These are phyloP conservation scores for Riptortus pedestris DNA, from an alignment of 1,140 invertebrate genomes.

Conservation along the genomic window DNA sequence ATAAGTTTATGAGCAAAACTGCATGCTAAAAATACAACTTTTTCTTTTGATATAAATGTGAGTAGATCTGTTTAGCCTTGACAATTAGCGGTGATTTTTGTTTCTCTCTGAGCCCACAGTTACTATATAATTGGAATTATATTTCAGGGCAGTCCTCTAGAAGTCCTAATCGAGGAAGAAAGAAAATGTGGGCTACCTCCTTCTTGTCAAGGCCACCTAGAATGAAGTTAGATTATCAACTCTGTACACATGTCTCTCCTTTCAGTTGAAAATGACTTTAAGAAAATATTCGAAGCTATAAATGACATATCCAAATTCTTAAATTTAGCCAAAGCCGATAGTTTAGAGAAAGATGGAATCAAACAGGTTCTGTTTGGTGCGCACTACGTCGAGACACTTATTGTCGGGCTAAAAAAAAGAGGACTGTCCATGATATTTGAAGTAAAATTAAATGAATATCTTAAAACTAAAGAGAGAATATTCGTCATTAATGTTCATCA, in stretches of 20 bases:
- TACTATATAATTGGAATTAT: no score
- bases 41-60: no score
- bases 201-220: no score
- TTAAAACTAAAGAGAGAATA: background rate
- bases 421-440: background rate
- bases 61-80: no score
- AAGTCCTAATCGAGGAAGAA: no score
- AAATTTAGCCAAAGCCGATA: background rate
- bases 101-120: no score
- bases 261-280: background rate
- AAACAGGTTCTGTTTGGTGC: background rate
- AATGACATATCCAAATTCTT: constrained; percentile 2
- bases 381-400: background rate
- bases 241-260: background rate
- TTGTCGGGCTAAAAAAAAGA: background rate
- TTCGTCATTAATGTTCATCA: background rate
- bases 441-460: background rate
- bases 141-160: no score
- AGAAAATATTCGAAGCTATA: constrained; percentile 2
- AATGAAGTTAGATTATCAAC: background rate
- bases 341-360: background rate
- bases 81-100: no score
- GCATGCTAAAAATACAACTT: no score
- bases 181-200: no score
- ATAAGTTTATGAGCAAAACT: no score